Conservation (phyloP, 2,888 invertebrate genomes). For the Byasa hedistus region DNA sequence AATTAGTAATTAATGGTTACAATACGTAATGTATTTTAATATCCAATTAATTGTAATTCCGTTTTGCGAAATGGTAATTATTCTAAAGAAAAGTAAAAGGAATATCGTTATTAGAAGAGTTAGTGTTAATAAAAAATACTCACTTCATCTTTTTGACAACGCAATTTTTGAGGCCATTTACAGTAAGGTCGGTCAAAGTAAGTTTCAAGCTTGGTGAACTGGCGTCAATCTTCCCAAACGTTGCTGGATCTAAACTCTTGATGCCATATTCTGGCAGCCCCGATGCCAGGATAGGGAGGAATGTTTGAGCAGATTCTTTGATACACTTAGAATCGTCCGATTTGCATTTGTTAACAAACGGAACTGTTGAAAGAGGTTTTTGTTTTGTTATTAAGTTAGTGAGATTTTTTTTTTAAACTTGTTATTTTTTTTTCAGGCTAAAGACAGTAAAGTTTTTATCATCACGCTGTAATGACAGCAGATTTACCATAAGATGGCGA, state of each 20-base stretch:
- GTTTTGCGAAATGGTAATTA: too few relatives aligned
- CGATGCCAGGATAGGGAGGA: slow-evolving; percentile 42
- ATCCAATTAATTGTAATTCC: too few relatives aligned
- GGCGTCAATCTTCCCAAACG: slow-evolving; percentile 48
- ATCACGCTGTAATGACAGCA: not conserved
- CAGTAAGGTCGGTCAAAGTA: slow-evolving; percentile 41
- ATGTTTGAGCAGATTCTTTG: slow-evolving; percentile 41
- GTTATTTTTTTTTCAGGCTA: too few relatives aligned
- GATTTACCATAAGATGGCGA: not conserved
- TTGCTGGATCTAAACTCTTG: slow-evolving; percentile 48
- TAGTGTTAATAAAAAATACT: slow-evolving; percentile 33
- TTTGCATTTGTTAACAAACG: slow-evolving; percentile 51
- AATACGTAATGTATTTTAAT: not conserved
- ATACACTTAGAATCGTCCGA: slow-evolving; percentile 50
- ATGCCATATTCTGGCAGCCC: slow-evolving; percentile 52
- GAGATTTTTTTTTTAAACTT: too few relatives aligned
- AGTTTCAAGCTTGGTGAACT: slow-evolving; percentile 47
- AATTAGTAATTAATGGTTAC: not conserved
- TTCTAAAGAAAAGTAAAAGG: too few relatives aligned
- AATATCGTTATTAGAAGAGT: too few relatives aligned
- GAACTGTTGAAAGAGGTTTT: slow-evolving; percentile 37
- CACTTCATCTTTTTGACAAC: slow-evolving; percentile 46
- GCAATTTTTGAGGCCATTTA: slow-evolving; percentile 51
- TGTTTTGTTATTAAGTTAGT: not conserved
- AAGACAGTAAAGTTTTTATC: too few relatives aligned